Conservation (phyloP, 1,140 invertebrate genomes). For the Zaprionus taronus region DNA sequence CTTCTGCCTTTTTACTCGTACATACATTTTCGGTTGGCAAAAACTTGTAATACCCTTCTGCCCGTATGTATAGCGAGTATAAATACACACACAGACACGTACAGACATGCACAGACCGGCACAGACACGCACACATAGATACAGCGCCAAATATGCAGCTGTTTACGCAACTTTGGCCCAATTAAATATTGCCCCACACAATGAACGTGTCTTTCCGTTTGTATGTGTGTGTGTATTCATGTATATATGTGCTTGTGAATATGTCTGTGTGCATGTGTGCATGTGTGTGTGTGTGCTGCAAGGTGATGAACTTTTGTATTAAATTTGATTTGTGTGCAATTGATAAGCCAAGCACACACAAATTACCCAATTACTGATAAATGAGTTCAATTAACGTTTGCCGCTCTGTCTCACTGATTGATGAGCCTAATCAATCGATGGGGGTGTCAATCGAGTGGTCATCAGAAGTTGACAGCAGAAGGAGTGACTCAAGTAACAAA, state of each 20-base stretch:
- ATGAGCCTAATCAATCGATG: slow-evolving; percentile 28
- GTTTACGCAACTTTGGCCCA: slow-evolving; percentile 30
- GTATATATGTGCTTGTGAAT: background rate
- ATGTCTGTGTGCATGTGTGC: background rate
- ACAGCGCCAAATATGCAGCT: slow-evolving; percentile 13
- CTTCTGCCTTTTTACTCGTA: no score
- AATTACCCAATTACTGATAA: slow-evolving; percentile 23
- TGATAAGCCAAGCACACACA: slow-evolving; percentile 10
- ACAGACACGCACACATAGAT: background rate
- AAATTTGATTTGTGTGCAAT: slow-evolving; percentile 61
- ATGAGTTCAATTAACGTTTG: slow-evolving; percentile 36
- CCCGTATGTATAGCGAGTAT: no score
- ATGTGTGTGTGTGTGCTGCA: background rate
- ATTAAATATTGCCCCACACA: slow-evolving; percentile 31
- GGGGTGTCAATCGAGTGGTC: slow-evolving; percentile 23
- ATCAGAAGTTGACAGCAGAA: slow-evolving; percentile 8
- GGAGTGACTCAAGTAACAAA: background rate
- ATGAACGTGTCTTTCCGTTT: background rate
- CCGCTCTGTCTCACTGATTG: slow-evolving; percentile 35
- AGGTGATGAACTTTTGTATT: slow-evolving; percentile 51
- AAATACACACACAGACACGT: background rate
- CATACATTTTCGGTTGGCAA: no score
- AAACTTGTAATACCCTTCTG: no score
- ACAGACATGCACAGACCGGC: background rate
- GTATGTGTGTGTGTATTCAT: background rate